phyloP scores from a whole-genome alignment of 2,113 vertebrate species.

The Dolichallabes microphthalmus region DNA sequence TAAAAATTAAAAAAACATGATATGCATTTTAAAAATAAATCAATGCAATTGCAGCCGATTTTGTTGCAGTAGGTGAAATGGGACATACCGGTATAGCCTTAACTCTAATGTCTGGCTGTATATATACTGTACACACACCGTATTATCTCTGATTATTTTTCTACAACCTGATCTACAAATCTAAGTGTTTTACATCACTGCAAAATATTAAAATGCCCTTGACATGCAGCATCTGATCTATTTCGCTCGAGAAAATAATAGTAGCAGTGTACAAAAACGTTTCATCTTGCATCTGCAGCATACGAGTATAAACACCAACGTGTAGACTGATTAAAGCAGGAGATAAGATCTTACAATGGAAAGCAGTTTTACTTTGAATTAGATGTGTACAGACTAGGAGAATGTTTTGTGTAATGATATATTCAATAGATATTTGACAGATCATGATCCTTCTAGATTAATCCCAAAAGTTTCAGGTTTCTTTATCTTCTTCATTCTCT shows the following conservation, averaged over 20 bases:
- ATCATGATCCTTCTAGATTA: neutral
- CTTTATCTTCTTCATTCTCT: neutral
- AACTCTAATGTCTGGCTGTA: neutral
- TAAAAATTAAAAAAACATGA: too few species aligned
- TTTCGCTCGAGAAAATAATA: neutral
- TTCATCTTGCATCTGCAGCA: too few species aligned
- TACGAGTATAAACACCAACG: too few species aligned
- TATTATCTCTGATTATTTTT: neutral
- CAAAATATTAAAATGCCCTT: too few species aligned
- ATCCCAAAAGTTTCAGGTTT: neutral
- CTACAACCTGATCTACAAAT: neutral
- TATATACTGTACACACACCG: neutral
- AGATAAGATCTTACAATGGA: too few species aligned
- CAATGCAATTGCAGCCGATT: too few species aligned
- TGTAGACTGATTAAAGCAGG: too few species aligned
- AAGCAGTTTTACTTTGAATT: neutral
- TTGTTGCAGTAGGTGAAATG: too few species aligned
- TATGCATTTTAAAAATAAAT: too few species aligned
- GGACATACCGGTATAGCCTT: neutral
- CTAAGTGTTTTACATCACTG: neutral
- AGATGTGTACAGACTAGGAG: neutral
- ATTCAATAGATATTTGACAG: neutral
- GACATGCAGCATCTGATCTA: neutral
- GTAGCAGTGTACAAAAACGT: too few species aligned
- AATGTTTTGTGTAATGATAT: neutral